Conservation (phyloP, 1,140 invertebrate species). For the Drosophila kanapiae region DNA sequence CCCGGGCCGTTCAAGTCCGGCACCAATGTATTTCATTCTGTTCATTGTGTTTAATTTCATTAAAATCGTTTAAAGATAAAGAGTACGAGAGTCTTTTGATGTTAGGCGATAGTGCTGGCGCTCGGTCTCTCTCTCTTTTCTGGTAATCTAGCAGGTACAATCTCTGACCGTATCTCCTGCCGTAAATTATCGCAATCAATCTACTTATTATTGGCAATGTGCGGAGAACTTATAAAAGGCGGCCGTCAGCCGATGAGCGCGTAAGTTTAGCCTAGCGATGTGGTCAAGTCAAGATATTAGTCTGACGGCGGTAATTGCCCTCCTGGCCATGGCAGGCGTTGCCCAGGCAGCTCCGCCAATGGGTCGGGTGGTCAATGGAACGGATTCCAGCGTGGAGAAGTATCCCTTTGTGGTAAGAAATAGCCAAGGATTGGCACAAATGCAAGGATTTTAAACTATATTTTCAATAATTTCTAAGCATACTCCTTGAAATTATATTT, state of each 20-base stretch:
- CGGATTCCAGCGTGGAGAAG: slow-evolving; percentile 54
- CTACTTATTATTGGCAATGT: slow-evolving; percentile 19
- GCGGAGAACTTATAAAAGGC: slow-evolving; percentile 38
- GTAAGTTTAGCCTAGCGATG: slow-evolving; percentile 35
- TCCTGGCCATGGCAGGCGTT: slow-evolving; percentile 18
- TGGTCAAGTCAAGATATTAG: slow-evolving; percentile 12
- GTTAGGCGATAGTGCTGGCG: slow-evolving; percentile 17
- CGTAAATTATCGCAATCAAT: slow-evolving; percentile 48
- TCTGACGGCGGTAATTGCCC: slow-evolving; percentile 6
- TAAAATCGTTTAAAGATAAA: slow-evolving; percentile 58
- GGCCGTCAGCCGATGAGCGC: neutral
- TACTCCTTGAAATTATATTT: no score
- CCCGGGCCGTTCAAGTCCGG: slow-evolving; percentile 26
- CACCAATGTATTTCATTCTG: slow-evolving; percentile 52
- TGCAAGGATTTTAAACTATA: no score
- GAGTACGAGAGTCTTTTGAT: slow-evolving; percentile 15
- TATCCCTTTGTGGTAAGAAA: slow-evolving; percentile 76
- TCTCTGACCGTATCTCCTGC: slow-evolving; percentile 31
- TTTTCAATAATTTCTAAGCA: no score
- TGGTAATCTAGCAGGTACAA: slow-evolving; percentile 1
- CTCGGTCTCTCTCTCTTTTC: slow-evolving; percentile 22
- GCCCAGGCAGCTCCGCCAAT: slow-evolving; percentile 41
- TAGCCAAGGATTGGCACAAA: neutral
- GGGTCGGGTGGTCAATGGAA: slow-evolving; percentile 78
- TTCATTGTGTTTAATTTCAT: slow-evolving; percentile 61